Base-by-base conservation (phyloP, 2,888 invertebrate species). In the Acrocyrtus sp. region DNA sequence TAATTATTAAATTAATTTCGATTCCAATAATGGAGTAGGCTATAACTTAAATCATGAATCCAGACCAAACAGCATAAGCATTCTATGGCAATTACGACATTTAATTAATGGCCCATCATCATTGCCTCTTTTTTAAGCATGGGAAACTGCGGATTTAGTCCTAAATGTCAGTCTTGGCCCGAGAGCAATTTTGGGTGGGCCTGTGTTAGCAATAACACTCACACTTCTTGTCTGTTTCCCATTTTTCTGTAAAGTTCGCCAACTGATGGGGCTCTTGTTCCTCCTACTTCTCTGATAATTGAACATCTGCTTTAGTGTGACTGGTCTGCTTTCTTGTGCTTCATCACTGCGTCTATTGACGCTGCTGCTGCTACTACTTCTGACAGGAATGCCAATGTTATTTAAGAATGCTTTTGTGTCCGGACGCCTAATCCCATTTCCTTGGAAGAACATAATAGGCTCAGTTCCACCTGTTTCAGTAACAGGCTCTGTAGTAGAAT, bases 241-340 rank as follows among this genome's bases (percentile, higher is more conserved):
- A n/a, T n/a, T n/a, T n/a, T n/a, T n/a, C n/a, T n/a, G n/a, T n/a
- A n/a, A n/a, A n/a, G n/a, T n/a, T n/a, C n/a, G n/a, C 68, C 77
- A 72, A 53, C 54, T 62, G 1, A 67, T 56, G 1, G 67, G 60
- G 15, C 60, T 22, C 68, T 74, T 74, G n/a, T n/a, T n/a, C n/a
- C n/a, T n/a, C n/a, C n/a, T n/a, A 48, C 73, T 67, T 22, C 78
- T 48, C 15, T 78, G 78, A 50, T 73, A 76, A 15, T 69, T 53
- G 53, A 65, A 78, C 68, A 74, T 74, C 65, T 73, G 65, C 29
- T 45, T 63, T 53, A 65, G 34, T 17, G 56, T 62, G 1, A 48
- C 34, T n/a, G 62, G 69, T 12, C 53, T 43, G 15, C 54, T 54
- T 3, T 27, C 48, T 56, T 61, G 69, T 3, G 69, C 62, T 27